Conservation (phyloP, 2,888 invertebrate genomes). For the Drosophila parthenogenetica region DNA sequence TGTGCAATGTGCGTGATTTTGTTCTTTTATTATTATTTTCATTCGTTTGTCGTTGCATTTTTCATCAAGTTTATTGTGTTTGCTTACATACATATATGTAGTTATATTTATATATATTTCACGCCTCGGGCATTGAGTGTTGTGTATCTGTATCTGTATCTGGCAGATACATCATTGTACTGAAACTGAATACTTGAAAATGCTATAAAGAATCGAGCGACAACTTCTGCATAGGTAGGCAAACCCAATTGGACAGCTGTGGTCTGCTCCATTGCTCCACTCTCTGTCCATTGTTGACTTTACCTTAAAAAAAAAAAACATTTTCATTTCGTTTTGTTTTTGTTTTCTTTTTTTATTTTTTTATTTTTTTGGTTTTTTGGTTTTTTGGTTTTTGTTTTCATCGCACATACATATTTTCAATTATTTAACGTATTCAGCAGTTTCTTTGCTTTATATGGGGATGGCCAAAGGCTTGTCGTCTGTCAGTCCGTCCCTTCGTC, state of each 20-base stretch:
- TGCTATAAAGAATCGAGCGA: background rate
- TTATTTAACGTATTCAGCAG: constrained; percentile 56
- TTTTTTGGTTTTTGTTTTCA: constrained; percentile 50
- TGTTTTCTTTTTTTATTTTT: constrained; percentile 31
- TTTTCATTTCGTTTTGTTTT: constrained; percentile 44
- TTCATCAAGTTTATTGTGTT: constrained; percentile 44
- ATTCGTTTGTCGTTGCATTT: constrained; percentile 42
- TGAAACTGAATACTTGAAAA: constrained; percentile 57
- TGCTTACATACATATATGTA: background rate
- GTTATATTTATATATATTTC: constrained; percentile 27
- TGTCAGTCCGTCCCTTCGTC: constrained; percentile 7
- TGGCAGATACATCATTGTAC: constrained; percentile 26
- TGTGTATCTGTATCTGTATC: constrained; percentile 24
- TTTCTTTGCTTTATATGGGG: constrained; percentile 52
- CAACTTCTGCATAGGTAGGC: constrained; percentile 75
- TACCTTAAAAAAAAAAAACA: constrained; percentile 74
- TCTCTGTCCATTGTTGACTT: constrained; percentile 56
- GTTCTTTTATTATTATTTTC: background rate
- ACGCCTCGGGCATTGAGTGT: constrained; percentile 32
- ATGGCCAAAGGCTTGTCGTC: constrained; percentile 66
- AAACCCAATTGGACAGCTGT: constrained; percentile 66
- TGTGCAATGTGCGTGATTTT: constrained; percentile 57
- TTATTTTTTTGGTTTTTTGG: constrained; percentile 42
- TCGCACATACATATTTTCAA: constrained; percentile 32
- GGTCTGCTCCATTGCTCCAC: constrained; percentile 36